Percentiles rank a stretch among this genome's conserved stretches.
phyloP scores from a whole-genome alignment of 2,888 invertebrate genomes.

The Caenorhabditis sinica region DNA sequence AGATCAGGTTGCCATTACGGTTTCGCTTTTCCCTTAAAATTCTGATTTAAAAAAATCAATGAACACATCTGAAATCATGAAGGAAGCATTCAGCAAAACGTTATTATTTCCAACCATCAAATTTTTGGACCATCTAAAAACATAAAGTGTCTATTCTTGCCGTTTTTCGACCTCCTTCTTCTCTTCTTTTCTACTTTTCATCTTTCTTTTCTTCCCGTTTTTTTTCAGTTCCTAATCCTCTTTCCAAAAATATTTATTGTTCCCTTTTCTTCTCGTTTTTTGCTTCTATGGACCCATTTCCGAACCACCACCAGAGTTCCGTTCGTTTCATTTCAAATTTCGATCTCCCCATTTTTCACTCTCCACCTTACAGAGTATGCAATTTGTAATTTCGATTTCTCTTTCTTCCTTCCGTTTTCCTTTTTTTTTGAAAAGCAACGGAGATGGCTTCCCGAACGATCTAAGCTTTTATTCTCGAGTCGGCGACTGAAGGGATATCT shows the following conservation, averaged over 20 bases:
- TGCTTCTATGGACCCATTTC: not conserved
- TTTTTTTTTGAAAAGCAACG: slow-evolving; percentile 20
- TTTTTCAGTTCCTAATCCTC: slow-evolving; percentile 44
- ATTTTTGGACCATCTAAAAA: slow-evolving; percentile 3
- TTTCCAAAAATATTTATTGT: slow-evolving; percentile 57
- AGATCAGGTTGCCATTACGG: no score
- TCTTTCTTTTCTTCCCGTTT: slow-evolving; percentile 15
- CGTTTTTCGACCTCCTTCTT: slow-evolving; percentile 33
- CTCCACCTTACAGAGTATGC: slow-evolving; percentile 43
- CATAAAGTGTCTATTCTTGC: slow-evolving; percentile 45
- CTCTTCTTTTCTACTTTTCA: not conserved
- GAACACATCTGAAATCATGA: no score
- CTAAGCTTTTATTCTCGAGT: slow-evolving; percentile 14
- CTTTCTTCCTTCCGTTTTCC: slow-evolving; percentile 14
- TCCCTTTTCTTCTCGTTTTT: slow-evolving; percentile 6
- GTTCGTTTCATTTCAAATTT: slow-evolving; percentile 15
- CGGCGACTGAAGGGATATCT: slow-evolving; percentile 2
- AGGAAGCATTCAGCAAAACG: not conserved
- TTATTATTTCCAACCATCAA: not conserved
- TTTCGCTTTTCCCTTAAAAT: no score
- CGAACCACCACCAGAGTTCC: not conserved
- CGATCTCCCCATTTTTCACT: slow-evolving; percentile 41
- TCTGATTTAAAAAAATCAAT: no score
- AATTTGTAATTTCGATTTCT: slow-evolving; percentile 33
- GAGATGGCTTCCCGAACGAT: slow-evolving; percentile 23